Evolutionary conservation across 2,797 vertebrate genomes (phyloP).

Genomic region (Sebastiscus tertius): DNA sequence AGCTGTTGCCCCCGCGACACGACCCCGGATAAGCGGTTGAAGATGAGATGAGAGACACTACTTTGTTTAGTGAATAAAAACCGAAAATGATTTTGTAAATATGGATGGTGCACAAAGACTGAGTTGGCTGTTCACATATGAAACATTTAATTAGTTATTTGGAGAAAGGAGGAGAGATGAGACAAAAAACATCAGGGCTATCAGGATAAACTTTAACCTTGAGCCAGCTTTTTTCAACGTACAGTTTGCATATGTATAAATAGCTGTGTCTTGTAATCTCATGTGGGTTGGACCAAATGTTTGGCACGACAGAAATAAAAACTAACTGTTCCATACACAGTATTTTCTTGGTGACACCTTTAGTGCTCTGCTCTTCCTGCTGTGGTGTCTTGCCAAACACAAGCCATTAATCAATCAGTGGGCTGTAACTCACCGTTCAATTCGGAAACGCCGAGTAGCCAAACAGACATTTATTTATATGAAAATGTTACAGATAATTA

Average conservation of each 20-base stretch:
- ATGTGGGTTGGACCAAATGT: background rate
- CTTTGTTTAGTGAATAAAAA: background rate
- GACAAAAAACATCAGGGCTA: too few species aligned
- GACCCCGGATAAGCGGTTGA: too few species aligned
- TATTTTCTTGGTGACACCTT: constrained; percentile 3
- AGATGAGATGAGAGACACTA: too few species aligned
- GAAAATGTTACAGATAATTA: constrained; percentile 38
- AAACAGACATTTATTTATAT: constrained; percentile 43
- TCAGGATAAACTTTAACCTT: background rate
- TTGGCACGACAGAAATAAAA: background rate
- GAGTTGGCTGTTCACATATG: too few species aligned
- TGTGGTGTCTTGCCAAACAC: background rate
- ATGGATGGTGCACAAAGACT: too few species aligned
- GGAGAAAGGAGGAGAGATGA: too few species aligned
- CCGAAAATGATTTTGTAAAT: background rate
- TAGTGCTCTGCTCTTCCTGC: constrained; percentile 28
- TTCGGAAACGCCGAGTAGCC: constrained; percentile 4
- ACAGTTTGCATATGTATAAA: background rate
- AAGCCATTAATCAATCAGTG: constrained; percentile 36
- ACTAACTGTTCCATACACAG: background rate
- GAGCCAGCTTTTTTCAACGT: background rate
- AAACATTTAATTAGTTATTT: too few species aligned
- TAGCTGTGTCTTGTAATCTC: background rate
- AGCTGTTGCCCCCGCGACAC: too few species aligned
- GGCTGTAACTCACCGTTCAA: background rate